phyloP scores from a whole-genome alignment of 2,888 invertebrate species.

The Baccha elongata region DNA sequence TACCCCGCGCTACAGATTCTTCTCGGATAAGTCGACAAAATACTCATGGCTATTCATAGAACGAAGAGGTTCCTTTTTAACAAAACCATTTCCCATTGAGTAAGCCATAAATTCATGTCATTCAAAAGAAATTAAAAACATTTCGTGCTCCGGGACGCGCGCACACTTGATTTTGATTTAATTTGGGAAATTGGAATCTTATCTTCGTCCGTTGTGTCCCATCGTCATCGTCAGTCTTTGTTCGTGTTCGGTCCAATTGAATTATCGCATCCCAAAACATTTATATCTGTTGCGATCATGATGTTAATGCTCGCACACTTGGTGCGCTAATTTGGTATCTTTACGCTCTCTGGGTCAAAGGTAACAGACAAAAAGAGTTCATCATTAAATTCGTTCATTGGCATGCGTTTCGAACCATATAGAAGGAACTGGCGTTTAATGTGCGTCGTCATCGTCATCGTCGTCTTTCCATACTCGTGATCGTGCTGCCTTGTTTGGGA shows the following conservation, averaged over 20 bases:
- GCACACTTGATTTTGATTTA: slow-evolving; percentile 69
- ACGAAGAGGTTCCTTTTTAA: slow-evolving; percentile 43
- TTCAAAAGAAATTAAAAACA: slow-evolving; percentile 68
- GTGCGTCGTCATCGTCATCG: background rate
- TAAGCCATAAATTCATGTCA: slow-evolving; percentile 68
- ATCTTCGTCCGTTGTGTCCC: no score
- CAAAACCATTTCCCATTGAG: slow-evolving; percentile 59
- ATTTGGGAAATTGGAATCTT: slow-evolving; percentile 64
- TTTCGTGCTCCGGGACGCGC: slow-evolving; percentile 35
- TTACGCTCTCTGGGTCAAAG: slow-evolving; percentile 79
- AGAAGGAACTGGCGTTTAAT: slow-evolving; percentile 19
- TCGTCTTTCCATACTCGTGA: slow-evolving; percentile 3
- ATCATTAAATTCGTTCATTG: slow-evolving; percentile 77
- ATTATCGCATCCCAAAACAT: slow-evolving; percentile 77
- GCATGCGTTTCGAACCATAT: slow-evolving; percentile 15
- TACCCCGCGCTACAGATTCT: slow-evolving; percentile 6
- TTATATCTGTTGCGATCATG: slow-evolving; percentile 8
- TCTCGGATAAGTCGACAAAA: background rate
- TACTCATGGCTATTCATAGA: slow-evolving; percentile 21
- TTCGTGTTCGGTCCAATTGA: slow-evolving; percentile 80
- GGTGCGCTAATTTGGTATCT: slow-evolving; percentile 73
- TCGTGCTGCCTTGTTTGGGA: slow-evolving; percentile 50
- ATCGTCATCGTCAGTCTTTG: slow-evolving; percentile 75
- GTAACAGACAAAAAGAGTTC: slow-evolving; percentile 81
- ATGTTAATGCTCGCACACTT: slow-evolving; percentile 75